Conservation (phyloP, 2,113 vertebrate genomes). For the Spilogale gracilis region DNA sequence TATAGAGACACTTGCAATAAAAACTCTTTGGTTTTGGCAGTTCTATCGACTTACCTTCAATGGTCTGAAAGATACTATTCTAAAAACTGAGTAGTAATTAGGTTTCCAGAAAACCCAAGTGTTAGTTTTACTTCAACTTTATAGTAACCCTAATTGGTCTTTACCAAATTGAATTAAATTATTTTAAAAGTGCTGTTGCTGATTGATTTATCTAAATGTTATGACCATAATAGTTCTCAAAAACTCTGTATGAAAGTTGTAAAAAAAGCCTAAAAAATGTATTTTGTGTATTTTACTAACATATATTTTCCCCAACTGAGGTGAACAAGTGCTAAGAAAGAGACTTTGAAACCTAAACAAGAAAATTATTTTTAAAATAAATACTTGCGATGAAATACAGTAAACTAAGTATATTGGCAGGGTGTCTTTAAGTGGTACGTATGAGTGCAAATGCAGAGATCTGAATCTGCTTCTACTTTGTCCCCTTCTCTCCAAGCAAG, state of each 20-base stretch:
- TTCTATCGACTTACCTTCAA: neutral
- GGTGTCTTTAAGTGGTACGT: neutral
- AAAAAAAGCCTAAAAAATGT: neutral
- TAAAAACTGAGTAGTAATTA: neutral
- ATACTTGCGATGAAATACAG: neutral
- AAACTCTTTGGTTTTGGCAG: neutral
- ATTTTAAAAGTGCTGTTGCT: neutral
- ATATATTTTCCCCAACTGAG: neutral
- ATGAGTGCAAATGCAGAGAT: fast-evolving
- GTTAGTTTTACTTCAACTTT: neutral
- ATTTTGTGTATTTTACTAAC: neutral
- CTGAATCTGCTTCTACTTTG: neutral
- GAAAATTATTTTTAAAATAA: neutral
- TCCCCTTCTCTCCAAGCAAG: neutral
- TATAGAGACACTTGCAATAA: neutral
- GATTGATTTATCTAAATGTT: constrained; percentile 29
- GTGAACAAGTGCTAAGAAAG: neutral
- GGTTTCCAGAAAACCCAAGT: neutral
- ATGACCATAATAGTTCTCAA: neutral
- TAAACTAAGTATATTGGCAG: neutral
- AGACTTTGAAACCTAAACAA: neutral
- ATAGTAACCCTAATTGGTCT: neutral
- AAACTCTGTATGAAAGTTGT: neutral
- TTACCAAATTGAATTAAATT: constrained; percentile 21
- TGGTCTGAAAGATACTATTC: neutral